Conservation (phyloP, 1,140 invertebrate species). For the Calycopis cecrops region DNA sequence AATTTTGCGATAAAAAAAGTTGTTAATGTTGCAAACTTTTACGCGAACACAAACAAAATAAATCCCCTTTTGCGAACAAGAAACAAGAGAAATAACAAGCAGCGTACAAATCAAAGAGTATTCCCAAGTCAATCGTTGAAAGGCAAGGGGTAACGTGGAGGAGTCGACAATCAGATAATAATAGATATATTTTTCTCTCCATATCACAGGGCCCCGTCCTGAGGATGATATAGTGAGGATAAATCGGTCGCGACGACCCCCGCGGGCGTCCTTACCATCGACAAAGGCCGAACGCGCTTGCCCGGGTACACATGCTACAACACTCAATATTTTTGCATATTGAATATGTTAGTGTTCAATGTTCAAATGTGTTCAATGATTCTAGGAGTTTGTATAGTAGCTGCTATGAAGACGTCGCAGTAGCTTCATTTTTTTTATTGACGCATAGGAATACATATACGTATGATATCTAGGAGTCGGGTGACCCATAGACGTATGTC, state of each 20-base stretch:
- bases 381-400: too few species aligned
- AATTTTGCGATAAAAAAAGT: too few species aligned
- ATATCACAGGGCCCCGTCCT: constrained; percentile 27
- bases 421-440: too few species aligned
- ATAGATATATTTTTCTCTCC: constrained; percentile 44
- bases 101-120: constrained; percentile 39
- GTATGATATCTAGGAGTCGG: too few species aligned
- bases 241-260: constrained; percentile 38
- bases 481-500: too few species aligned
- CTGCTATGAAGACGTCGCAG: too few species aligned
- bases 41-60: not conserved
- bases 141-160: constrained; percentile 30
- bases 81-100: constrained; percentile 26
- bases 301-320: constrained; percentile 5
- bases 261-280: constrained; percentile 38
- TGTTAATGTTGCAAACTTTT: too few species aligned
- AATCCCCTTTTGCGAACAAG: constrained; percentile 21
- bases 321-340: not conserved
- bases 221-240: constrained; percentile 47
- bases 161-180: constrained; percentile 39
- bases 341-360: too few species aligned
- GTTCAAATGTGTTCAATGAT: too few species aligned
- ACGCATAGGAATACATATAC: too few species aligned
- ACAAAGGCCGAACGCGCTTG: constrained; percentile 14
- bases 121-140: constrained; percentile 43